Evolutionary conservation across 64 coral and sea anemone species (phyloP).

Genomic region (Actinia equina): DNA sequence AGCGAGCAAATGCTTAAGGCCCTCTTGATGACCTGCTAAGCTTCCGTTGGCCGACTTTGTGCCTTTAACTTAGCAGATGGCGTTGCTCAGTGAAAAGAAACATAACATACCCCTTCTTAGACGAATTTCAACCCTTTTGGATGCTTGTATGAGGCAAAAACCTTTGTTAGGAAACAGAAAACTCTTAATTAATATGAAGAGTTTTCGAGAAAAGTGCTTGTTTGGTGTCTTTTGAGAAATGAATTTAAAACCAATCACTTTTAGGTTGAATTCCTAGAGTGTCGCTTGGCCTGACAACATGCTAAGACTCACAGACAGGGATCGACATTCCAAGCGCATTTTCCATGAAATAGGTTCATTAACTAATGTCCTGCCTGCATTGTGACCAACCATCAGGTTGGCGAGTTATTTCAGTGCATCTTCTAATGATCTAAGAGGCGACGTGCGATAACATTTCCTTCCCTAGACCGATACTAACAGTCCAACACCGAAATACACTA

Average conservation of each 20-base stretch:
- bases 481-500: background rate
- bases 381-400: background rate
- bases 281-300: background rate
- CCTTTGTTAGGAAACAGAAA: background rate
- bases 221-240: background rate
- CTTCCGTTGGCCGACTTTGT: conserved; percentile 5
- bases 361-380: background rate
- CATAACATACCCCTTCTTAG: background rate
- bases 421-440: background rate
- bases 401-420: conserved; percentile 3
- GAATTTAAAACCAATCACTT: conserved; percentile 2
- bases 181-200: background rate
- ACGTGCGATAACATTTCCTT: background rate
- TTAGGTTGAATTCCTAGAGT: background rate
- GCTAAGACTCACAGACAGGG: conserved; percentile 8
- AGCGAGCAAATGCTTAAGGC: background rate
- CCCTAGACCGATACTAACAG: background rate
- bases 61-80: background rate
- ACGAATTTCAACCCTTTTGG: background rate
- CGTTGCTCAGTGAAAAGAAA: background rate
- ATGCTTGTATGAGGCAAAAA: background rate
- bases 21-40: conserved; percentile 9
- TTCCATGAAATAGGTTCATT: conserved; percentile 7
- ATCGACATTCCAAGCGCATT: background rate
- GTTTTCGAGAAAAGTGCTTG: background rate